Evolutionary conservation across 2,113 vertebrate genomes (phyloP).

Genomic region (Osmerus eperlanus): DNA sequence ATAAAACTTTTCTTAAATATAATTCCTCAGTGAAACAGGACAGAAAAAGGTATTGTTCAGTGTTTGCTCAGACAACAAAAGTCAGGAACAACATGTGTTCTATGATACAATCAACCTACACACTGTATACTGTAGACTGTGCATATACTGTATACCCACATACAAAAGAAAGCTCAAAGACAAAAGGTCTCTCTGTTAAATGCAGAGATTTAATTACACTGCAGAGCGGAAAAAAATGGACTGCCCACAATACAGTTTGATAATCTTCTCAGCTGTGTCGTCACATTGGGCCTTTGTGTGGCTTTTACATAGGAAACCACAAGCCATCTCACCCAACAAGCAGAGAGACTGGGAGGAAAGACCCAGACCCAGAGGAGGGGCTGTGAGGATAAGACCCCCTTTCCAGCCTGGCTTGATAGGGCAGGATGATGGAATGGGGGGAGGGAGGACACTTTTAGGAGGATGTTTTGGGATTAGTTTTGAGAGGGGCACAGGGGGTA

Average conservation of each 20-base stretch:
- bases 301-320: conserved; percentile 3
- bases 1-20: too few relatives aligned
- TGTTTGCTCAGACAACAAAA: neutral
- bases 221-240: neutral
- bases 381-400: too few relatives aligned
- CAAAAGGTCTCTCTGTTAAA: conserved; percentile 1
- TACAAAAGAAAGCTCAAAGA: neutral
- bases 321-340: neutral
- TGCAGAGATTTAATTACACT: neutral
- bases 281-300: conserved; percentile 11
- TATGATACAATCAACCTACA: neutral
- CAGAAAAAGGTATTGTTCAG: too few relatives aligned
- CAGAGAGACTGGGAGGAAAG: too few relatives aligned
- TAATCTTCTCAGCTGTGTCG: neutral
- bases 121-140: neutral
- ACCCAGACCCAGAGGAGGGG: too few relatives aligned
- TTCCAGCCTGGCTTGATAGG: too few relatives aligned
- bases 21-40: too few relatives aligned
- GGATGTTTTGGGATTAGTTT: too few relatives aligned
- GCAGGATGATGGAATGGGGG: too few relatives aligned
- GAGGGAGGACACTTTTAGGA: too few relatives aligned
- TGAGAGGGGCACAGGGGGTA: too few relatives aligned
- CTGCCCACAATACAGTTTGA: conserved; percentile 1
- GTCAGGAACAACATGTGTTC: neutral
- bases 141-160: too few relatives aligned